phyloP scores from a whole-genome alignment of 2,888 invertebrate species.

The Rosalia funebris region DNA sequence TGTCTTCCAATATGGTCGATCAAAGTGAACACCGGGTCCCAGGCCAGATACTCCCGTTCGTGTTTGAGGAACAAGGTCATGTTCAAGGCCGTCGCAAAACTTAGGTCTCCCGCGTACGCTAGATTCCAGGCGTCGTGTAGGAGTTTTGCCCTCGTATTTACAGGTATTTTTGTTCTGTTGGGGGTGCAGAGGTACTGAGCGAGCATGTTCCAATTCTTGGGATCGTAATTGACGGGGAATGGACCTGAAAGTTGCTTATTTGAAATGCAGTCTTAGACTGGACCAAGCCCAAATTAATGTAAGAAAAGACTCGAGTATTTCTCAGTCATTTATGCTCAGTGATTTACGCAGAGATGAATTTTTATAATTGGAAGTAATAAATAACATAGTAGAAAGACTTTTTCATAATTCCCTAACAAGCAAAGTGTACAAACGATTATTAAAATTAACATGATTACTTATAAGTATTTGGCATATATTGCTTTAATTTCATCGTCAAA shows the following conservation, averaged over 20 bases:
- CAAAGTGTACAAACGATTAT: too few species aligned
- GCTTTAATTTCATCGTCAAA: too few species aligned
- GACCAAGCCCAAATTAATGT: too few species aligned
- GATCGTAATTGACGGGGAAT: slow-evolving; percentile 85
- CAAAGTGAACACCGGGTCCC: slow-evolving; percentile 86
- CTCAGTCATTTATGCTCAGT: too few species aligned
- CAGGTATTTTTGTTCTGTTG: slow-evolving; percentile 70
- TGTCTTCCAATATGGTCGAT: slow-evolving; percentile 83
- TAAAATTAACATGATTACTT: too few species aligned
- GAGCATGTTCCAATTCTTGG: slow-evolving; percentile 79
- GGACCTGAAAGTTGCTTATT: slow-evolving; percentile 68
- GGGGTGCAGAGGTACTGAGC: slow-evolving; percentile 72
- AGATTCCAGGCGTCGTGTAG: slow-evolving; percentile 83
- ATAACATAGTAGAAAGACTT: too few species aligned
- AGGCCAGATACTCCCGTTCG: slow-evolving; percentile 80
- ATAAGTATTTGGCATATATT: too few species aligned
- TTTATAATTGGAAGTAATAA: too few species aligned
- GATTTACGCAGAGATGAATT: too few species aligned
- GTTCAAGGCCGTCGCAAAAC: slow-evolving; percentile 79
- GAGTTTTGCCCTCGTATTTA: slow-evolving; percentile 78
- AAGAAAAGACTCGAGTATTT: too few species aligned
- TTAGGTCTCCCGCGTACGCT: slow-evolving; percentile 77
- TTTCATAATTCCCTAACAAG: too few species aligned
- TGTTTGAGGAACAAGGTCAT: slow-evolving; percentile 81
- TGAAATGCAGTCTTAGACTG: neutral